phyloP scores from a whole-genome alignment of 2,888 invertebrate genomes.

The Darwinula stevensoni region DNA sequence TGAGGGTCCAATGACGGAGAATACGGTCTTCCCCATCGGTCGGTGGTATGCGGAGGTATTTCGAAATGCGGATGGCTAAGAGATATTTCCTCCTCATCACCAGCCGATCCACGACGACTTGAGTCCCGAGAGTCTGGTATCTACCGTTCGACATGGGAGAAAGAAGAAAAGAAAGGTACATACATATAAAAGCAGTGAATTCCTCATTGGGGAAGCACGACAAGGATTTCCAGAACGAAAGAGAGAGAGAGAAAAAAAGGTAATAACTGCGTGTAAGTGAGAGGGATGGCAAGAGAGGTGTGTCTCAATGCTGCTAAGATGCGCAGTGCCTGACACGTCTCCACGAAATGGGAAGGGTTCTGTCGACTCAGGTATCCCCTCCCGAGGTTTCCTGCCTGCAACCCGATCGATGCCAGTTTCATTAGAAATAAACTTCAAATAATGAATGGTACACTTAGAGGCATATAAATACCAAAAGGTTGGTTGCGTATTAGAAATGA shows the following conservation, averaged over 20 bases:
- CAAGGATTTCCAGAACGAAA: neutral
- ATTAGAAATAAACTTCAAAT: no score
- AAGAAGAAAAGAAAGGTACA: neutral
- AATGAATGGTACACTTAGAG: no score
- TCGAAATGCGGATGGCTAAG: neutral
- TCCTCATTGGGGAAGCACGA: neutral
- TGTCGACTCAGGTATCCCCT: neutral
- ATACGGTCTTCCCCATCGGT: no score
- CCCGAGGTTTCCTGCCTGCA: neutral
- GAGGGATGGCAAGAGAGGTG: neutral
- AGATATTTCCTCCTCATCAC: neutral
- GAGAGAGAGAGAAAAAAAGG: neutral
- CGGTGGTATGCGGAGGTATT: no score
- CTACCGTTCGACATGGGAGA: neutral
- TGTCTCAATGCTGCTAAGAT: neutral
- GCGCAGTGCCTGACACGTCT: neutral
- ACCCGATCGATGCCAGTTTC: no score
- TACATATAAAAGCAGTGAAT: neutral
- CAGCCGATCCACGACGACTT: neutral
- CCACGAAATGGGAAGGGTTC: neutral
- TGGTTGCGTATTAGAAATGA: no score
- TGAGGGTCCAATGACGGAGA: no score
- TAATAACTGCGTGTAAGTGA: neutral
- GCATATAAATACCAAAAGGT: no score
- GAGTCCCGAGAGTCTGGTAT: neutral